Evolutionary conservation across 2,888 invertebrate species (phyloP), one percentile per base, ranked within the genome.

Genomic region (Leptothorax acervorum): DNA sequence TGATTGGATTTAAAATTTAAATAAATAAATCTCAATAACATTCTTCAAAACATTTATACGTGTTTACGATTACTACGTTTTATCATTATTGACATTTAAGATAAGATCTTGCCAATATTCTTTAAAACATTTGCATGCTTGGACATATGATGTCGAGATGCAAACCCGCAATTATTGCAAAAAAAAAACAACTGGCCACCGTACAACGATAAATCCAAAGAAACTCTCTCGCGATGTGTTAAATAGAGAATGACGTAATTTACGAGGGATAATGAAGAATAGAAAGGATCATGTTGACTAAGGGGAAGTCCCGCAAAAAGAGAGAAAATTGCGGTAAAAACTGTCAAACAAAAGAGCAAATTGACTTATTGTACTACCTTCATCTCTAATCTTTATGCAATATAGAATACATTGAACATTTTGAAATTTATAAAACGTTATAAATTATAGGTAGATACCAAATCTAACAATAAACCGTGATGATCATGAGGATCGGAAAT

Each of bases 301-400:
- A 48, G 60, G 53, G 42, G 11, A 15, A 57, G 18, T 6, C 15
- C 11, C 42, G 23, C 39, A 48, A 23, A 23, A 12, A 55, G 42
- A 45, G 12, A 48, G 75, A 55, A 55, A 53, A 28, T 53, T 8
- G 55, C 51, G 1, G 11, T 39, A 28, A 73, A 57, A 73, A 15
- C 23, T 35, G 51, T 5, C 35, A 28, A 31, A 45, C 12, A 9
- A 63, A 23, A 65, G 11, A 70, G 39, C 65, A 62, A 85, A 85
- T 86, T 83, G 62, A 83, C 83, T 53, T 28, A 70, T 63, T 55
- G 68, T 35, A 60, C 2, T 39, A 1, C 12, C 39, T 63, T 63
- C n/a, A 42, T 23, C 5, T 1, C 31, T 31, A 31, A 31, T 31
- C 28, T 63, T 23, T 63, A 23, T n/a, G 39, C n/a, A 11, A 9